Conservation (phyloP, 53 echinoderm and acorn worm genomes). For the Holothuria leucospilota region DNA sequence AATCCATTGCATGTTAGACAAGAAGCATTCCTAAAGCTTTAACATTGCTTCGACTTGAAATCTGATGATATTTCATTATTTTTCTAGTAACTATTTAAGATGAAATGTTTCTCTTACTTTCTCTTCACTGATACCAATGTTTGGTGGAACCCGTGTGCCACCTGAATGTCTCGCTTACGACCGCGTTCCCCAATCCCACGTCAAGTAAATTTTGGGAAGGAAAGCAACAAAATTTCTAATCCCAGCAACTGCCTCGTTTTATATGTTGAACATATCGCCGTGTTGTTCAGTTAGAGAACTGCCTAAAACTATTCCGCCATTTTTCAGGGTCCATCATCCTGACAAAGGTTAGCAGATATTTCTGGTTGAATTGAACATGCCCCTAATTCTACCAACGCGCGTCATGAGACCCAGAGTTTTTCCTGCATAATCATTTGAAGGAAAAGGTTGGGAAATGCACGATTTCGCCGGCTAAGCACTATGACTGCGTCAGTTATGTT, state of each 20-base stretch:
- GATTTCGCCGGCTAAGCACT: no score
- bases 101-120: not conserved
- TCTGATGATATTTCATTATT: constrained; percentile 8
- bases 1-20: constrained; percentile 40
- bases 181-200: constrained; percentile 11
- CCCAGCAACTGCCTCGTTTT: not conserved
- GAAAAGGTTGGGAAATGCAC: not conserved
- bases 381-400: constrained; percentile 43
- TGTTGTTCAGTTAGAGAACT: constrained; percentile 22
- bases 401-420: constrained; percentile 15
- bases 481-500: no score
- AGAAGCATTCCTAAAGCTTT: constrained; percentile 48
- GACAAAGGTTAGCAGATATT: constrained; percentile 45
- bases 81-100: not conserved
- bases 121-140: not conserved
- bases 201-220: not conserved
- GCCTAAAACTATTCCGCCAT: constrained; percentile 49
- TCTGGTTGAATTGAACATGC: constrained; percentile 29
- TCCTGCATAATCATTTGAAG: constrained; percentile 47
- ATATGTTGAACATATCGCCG: not conserved
- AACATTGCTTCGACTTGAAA: constrained; percentile 17
- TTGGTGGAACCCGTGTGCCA: not conserved
- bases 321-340: constrained; percentile 37
- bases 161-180: not conserved
- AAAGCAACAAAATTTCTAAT: constrained; percentile 16